Evolutionary conservation across 2,113 vertebrate genomes (phyloP), one percentile per base, ranked within the genome.

Genomic region (Thamnaconus septentrionalis): DNA sequence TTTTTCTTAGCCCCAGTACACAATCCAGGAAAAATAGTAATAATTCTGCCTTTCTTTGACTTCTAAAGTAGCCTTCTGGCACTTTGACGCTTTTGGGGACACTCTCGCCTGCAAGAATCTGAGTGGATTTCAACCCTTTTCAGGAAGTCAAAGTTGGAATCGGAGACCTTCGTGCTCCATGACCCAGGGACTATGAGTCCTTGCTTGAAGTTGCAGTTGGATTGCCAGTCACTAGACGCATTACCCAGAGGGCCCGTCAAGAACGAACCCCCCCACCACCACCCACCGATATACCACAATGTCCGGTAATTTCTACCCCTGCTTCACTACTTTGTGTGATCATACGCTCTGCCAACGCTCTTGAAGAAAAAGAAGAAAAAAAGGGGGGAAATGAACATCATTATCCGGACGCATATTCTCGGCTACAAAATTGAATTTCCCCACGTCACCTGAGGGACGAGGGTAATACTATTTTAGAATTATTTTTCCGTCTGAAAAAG

Each of bases 401-500:
- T 56, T n/a, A 70, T 64, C 69, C 3, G 1, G 11, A 49, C n/a
- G 59, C 48, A 54, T 9, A 52, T 46, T 56, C 42, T 8, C 46
- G 59, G 45, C n/a, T n/a, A n/a, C 43, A 12, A n/a, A 71, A 64
- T 71, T 66, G 1, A 50, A 12, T 60, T 59, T 41, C 10, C 66
- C 64, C 56, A 45, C 60, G 53, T 69, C 51, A 71, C 72, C 72
- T 58, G 45, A 61, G 64, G 73, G 66, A 71, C n/a, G 12, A 9
- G 46, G 48, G 56, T 74, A 66, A 70, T 83, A 47, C 43, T 62
- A 60, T 68, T 60, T 64, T 44, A 56, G 41, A 70, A 60, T 60
- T 2, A 40, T 62, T 31, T 53, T 61, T 53, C 54, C 51, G 18
- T 4, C 41, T 41, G 0, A 5, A 61, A 60, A 49, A 64, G 43